These are phyloP conservation scores for Emesis russula DNA, from an alignment of 2,888 invertebrate genomes.

Conservation along the genomic window DNA sequence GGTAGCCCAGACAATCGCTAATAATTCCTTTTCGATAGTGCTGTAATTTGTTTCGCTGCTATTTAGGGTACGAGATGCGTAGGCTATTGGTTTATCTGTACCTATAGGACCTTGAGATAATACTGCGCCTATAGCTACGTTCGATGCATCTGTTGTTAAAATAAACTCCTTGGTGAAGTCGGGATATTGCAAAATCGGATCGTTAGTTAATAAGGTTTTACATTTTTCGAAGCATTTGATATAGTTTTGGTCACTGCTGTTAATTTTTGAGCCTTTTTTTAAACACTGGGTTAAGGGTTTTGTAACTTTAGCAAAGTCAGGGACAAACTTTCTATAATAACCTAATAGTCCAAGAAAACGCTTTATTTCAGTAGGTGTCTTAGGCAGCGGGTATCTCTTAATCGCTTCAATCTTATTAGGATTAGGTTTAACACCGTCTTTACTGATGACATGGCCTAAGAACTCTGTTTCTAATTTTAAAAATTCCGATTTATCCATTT, in stretches of 20 bases:
- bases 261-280: too few species aligned
- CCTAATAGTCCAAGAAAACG: too few species aligned
- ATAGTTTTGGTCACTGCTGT: constrained; percentile 33
- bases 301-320: too few species aligned
- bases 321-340: too few species aligned
- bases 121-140: constrained; percentile 41
- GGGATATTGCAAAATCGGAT: too few species aligned
- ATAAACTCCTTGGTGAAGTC: constrained; percentile 82
- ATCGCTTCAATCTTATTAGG: constrained; percentile 4
- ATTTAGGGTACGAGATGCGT: too few species aligned
- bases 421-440: constrained; percentile 46
- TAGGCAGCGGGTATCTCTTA: too few species aligned
- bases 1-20: too few species aligned
- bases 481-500: constrained; percentile 88
- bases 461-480: constrained; percentile 82
- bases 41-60: constrained; percentile 85
- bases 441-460: too few species aligned
- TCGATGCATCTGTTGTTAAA: constrained; percentile 80
- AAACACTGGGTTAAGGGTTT: too few species aligned
- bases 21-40: too few species aligned
- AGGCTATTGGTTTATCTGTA: constrained; percentile 43
- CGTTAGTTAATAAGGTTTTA: constrained; percentile 70
- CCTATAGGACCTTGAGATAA: constrained; percentile 82
- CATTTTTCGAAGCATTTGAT: constrained; percentile 76
- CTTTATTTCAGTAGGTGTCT: too few species aligned